Evolutionary conservation across 2,888 invertebrate genomes (phyloP).

Genomic region (Argynnis bischoffii): DNA sequence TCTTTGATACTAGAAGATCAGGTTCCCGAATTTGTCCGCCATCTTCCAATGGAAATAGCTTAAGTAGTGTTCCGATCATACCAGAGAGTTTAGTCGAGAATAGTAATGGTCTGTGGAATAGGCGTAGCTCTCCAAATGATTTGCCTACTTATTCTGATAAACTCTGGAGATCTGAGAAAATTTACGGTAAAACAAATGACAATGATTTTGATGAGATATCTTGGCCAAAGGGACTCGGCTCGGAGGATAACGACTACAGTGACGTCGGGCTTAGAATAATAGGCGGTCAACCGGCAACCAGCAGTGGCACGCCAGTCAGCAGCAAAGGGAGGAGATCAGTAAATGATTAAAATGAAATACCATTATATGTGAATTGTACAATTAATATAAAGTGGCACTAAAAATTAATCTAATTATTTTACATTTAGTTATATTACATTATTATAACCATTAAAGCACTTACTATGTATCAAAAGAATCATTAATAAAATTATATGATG

Average conservation of each 20-base stretch:
- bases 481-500: background rate
- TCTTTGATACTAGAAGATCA: no score
- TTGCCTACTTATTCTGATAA: no score
- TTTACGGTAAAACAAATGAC: background rate
- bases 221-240: background rate
- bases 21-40: no score
- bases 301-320: constrained; percentile 64
- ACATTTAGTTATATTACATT: no score
- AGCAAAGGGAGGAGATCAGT: constrained; percentile 60
- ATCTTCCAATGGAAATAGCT: no score
- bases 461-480: background rate
- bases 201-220: background rate
- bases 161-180: background rate
- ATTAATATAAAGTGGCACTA: no score
- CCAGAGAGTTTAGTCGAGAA: no score
- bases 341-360: background rate
- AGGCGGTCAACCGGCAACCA: constrained; percentile 65
- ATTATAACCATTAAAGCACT: no score
- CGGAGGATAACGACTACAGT: constrained; percentile 14
- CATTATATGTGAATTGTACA: background rate
- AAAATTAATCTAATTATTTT: no score
- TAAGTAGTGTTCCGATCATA: no score
- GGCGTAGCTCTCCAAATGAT: no score
- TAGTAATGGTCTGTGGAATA: background rate
- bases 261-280: constrained; percentile 52